Evolutionary conservation across 2,113 vertebrate species (phyloP), one percentile per base, ranked within the genome.

Genomic region (Elanus axillaris): DNA sequence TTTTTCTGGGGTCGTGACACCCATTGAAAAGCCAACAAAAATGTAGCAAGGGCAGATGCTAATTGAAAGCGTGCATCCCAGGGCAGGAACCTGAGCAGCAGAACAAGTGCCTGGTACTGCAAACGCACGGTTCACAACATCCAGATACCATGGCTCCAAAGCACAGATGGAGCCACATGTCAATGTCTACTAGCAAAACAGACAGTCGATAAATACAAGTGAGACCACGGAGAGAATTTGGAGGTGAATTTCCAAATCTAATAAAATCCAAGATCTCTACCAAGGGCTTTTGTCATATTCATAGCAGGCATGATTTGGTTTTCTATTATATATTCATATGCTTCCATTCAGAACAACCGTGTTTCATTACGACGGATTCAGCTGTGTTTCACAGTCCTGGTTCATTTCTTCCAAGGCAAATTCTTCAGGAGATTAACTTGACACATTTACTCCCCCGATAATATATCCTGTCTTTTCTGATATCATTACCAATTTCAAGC

Each of bases 361-460:
- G 86, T 81, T 93, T 87, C 93, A 95, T 94, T 82, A 88, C 60
- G 63, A 72, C 0, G 2, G 79, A 48, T 87, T 96, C 84, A 84
- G 76, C 45, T 72, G 82, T 59, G 77, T 91, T 93, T 89, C 36
- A 25, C 89, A 96, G 87, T 92, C 92, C 91, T 97, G 79, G 91
- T 97, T 94, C 86, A 93, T 97, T 96, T 97, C 90, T 96, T 94
- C 74, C 79, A 83, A 67, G 87, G 91, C 83, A 96, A 97, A 96
- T 95, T 97, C 95, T 98, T 96, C 90, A 91, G 36, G 66, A 97
- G 94, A 97, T 98, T 97, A 97, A 94, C 96, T 91, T 90, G 94
- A 97, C 95, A 96, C 85, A 95, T 96, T 97, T 97, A 97, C 94
- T 96, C 96, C 79, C 95, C 56, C 23, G 75, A 92, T 94, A 96